These are phyloP conservation scores for Puma concolor DNA, from an alignment of 2,113 vertebrate genomes.

Conservation along the genomic window DNA sequence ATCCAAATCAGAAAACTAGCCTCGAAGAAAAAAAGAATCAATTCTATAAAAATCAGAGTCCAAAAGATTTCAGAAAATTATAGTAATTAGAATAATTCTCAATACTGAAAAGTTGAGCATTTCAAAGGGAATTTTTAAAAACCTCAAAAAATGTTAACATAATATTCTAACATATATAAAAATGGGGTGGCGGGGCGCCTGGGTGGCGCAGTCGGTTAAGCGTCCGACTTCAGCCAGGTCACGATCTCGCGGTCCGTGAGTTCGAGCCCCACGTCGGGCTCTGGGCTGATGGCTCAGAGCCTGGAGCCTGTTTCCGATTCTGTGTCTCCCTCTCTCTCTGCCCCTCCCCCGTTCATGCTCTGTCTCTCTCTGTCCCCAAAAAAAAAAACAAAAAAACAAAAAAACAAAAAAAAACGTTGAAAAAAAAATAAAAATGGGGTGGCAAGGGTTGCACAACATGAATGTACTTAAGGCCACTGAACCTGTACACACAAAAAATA, in stretches of 20 bases:
- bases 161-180: constrained; percentile 1
- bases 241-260: too few species aligned
- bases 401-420: too few species aligned
- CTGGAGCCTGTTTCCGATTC: too few species aligned
- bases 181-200: not conserved
- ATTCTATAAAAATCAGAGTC: not conserved
- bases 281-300: too few species aligned
- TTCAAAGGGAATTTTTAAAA: not conserved
- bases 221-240: too few species aligned
- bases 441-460: not conserved
- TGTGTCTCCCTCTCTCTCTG: too few species aligned
- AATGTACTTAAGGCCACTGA: not conserved
- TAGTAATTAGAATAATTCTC: not conserved
- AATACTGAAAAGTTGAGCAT: not conserved
- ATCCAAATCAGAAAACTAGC: not conserved
- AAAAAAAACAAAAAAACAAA: too few species aligned
- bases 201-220: too few species aligned
- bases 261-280: too few species aligned
- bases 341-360: too few species aligned
- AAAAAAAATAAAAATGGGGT: not conserved
- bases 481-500: not conserved
- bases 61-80: constrained; percentile 8
- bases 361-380: too few species aligned
- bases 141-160: not conserved
- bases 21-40: constrained; percentile 3